A percentile compares a stretch with the other conserved stretches of the same genome.
Evolutionary conservation across 2,888 invertebrate species (phyloP).

Genomic region (Tachystola acroxantha): DNA sequence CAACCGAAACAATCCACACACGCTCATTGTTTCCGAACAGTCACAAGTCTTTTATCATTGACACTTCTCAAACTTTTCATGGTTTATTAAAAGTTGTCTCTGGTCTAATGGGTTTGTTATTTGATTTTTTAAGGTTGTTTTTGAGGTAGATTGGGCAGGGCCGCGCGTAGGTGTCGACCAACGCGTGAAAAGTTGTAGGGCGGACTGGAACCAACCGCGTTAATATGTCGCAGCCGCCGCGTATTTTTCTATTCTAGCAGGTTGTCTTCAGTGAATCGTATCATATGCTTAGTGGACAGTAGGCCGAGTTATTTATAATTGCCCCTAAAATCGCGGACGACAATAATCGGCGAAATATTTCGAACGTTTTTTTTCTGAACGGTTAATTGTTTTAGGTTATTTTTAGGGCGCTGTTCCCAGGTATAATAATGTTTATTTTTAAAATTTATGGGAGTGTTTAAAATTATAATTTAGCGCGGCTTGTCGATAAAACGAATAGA

Average conservation of each 20-base stretch:
- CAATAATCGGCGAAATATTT: slow-evolving; percentile 20
- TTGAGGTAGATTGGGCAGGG: slow-evolving; percentile 23
- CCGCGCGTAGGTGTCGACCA: slow-evolving; percentile 58
- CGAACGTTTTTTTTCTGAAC: slow-evolving; percentile 9
- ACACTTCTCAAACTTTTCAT: slow-evolving; percentile 5
- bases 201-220: slow-evolving; percentile 49
- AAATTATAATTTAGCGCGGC: background rate
- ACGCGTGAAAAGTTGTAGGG: slow-evolving; percentile 62
- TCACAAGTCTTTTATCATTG: slow-evolving; percentile 5
- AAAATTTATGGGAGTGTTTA: background rate
- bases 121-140: slow-evolving; percentile 22
- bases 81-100: background rate
- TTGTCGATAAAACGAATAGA: background rate
- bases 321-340: slow-evolving; percentile 35
- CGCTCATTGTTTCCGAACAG: slow-evolving; percentile 12
- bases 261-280: slow-evolving; percentile 53
- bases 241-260: slow-evolving; percentile 59
- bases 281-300: slow-evolving; percentile 54
- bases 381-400: background rate
- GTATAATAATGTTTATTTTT: background rate
- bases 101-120: slow-evolving; percentile 10
- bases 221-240: slow-evolving; percentile 43
- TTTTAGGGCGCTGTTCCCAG: background rate
- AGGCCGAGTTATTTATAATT: slow-evolving; percentile 56
- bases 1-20: slow-evolving; percentile 45